These are phyloP conservation scores for Silvanus unidentatus DNA, from an alignment of 2,888 invertebrate genomes.

Conservation along the genomic window DNA sequence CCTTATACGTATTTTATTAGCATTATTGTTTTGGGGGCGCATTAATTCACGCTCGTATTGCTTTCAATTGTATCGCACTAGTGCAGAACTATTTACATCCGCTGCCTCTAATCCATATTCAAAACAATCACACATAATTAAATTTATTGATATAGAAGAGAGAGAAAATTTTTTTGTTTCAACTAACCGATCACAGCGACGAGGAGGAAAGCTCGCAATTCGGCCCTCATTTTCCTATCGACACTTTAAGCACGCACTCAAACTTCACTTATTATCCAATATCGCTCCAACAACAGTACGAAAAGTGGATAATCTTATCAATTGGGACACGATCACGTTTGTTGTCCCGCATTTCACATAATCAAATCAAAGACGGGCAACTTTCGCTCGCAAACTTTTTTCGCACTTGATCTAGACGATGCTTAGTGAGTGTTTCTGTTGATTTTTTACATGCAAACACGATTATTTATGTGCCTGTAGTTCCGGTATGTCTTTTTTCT, in stretches of 20 bases:
- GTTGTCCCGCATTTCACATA: too few species aligned
- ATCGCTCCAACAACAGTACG: neutral
- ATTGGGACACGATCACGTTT: neutral
- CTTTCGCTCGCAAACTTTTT: neutral
- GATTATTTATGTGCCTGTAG: too few species aligned
- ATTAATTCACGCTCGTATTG: slow-evolving; percentile 7
- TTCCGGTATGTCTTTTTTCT: too few species aligned
- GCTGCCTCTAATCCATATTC: slow-evolving; percentile 10
- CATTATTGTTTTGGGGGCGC: neutral
- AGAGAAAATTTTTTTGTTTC: neutral
- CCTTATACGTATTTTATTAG: neutral
- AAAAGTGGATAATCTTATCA: slow-evolving; percentile 1
- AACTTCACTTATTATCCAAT: slow-evolving; percentile 1
- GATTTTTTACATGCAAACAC: too few species aligned
- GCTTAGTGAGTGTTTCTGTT: too few species aligned
- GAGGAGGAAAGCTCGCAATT: too few species aligned
- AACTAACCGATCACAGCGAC: slow-evolving; percentile 27
- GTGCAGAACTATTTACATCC: slow-evolving; percentile 11
- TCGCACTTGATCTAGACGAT: too few species aligned
- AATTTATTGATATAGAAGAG: neutral
- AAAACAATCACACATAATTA: slow-evolving; percentile 7
- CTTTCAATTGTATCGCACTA: slow-evolving; percentile 5
- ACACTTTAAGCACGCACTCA: slow-evolving; percentile 5
- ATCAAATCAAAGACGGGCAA: too few species aligned
- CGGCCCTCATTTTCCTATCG: too few species aligned